Evolutionary conservation across 2,797 vertebrate genomes (phyloP).

Genomic region (Zalophus californianus): DNA sequence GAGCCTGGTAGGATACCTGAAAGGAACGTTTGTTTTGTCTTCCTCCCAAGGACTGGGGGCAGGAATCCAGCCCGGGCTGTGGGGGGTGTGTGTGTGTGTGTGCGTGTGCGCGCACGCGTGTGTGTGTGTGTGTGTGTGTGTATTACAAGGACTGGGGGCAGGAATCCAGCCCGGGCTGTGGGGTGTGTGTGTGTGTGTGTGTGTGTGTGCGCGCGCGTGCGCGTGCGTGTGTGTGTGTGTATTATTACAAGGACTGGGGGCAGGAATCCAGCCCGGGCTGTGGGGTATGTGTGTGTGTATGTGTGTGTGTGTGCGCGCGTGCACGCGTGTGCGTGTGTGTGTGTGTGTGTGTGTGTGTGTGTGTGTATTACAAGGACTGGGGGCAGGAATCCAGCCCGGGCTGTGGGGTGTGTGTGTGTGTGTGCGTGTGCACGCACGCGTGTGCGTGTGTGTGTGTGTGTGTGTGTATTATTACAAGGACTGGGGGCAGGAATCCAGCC

Average conservation of each 20-base stretch:
- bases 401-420: not conserved
- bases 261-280: not conserved
- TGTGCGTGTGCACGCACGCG: not conserved
- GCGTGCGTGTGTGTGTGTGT: not conserved
- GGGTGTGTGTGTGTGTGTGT: constrained; percentile 12
- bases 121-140: not conserved
- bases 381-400: not conserved
- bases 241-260: not conserved
- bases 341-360: not conserved
- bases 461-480: too few species aligned
- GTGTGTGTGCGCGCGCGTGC: not conserved
- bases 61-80: too few species aligned
- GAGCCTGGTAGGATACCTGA: not conserved
- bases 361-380: not conserved
- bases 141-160: not conserved
- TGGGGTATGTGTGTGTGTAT: not conserved
- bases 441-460: not conserved
- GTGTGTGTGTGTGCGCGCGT: not conserved
- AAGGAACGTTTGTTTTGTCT: not conserved
- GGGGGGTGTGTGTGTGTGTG: too few species aligned
- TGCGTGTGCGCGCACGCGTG: too few species aligned
- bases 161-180: not conserved
- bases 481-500: not conserved
- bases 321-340: too few species aligned
- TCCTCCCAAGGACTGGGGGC: not conserved